A percentile compares a stretch with the other conserved stretches of the same genome.
Evolutionary conservation across 2,113 vertebrate genomes (phyloP).

Genomic region (Oryzias woworae): DNA sequence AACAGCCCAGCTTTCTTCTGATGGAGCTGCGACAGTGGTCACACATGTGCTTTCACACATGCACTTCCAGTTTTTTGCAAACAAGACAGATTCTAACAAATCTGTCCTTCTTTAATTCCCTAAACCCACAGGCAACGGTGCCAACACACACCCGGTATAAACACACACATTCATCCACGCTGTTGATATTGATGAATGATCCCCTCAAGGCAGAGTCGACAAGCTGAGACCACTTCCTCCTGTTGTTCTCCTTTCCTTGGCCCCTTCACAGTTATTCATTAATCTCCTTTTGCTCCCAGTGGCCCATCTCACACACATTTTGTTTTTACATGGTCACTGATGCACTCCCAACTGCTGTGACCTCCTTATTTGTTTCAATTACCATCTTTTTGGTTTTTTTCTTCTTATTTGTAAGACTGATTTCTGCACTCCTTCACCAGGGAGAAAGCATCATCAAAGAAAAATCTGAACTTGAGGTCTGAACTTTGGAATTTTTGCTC

Average conservation of each 20-base stretch:
- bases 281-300: slow-evolving; percentile 57
- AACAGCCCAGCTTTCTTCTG: slow-evolving; percentile 16
- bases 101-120: slow-evolving; percentile 15
- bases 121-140: slow-evolving; percentile 36
- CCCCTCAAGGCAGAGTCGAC: slow-evolving; percentile 57
- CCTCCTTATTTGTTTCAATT: slow-evolving; percentile 32
- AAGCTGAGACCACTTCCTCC: slow-evolving; percentile 72
- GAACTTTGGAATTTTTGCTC: slow-evolving; percentile 50
- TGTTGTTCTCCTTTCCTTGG: slow-evolving; percentile 65
- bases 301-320: slow-evolving; percentile 45
- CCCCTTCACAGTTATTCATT: slow-evolving; percentile 71
- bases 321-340: slow-evolving; percentile 44
- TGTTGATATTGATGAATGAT: slow-evolving; percentile 71
- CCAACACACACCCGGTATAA: slow-evolving; percentile 24
- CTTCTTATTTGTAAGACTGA: slow-evolving; percentile 48
- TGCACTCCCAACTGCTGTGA: slow-evolving; percentile 25
- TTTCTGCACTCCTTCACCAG: slow-evolving; percentile 43
- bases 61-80: slow-evolving; percentile 28
- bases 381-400: slow-evolving; percentile 49
- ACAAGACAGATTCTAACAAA: slow-evolving; percentile 22
- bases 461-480: slow-evolving; percentile 68
- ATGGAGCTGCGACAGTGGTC: slow-evolving; percentile 16
- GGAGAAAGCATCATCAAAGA: slow-evolving; percentile 70
- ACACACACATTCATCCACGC: slow-evolving; percentile 43
- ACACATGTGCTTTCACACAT: slow-evolving; percentile 12